Base-by-base conservation (phyloP, 2,113 vertebrate species). In the Aepyceros melampus region DNA sequence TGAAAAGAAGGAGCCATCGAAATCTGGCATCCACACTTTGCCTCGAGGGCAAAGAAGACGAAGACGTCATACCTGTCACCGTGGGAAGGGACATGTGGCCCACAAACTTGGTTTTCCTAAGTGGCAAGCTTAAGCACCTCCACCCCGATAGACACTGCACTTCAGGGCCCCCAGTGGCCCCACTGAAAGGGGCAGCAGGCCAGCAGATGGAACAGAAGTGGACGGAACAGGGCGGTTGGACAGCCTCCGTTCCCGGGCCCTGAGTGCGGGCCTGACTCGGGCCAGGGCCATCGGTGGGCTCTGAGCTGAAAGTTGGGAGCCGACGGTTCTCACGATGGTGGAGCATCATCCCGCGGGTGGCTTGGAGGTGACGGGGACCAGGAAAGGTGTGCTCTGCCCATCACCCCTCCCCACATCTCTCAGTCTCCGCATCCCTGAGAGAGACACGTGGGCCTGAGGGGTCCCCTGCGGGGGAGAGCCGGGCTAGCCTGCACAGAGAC, bases 241-340 rank as follows among this genome's bases (percentile, higher is more conserved):
- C 21, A 11, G 23, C 31, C 55, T 47, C 81, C 6, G 0, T 13
- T 45, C 55, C 23, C 0, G 1, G 7, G 2, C 67, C 23, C 40
- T 2, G 3, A 4, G 14, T 29, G 49, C 2, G 9, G 19, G 9
- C 0, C 36, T 6, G 19, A 19, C 7, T 62, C 21, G 0, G n/a
- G 51, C 27, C 21, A 21, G 40, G 17, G 27, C 71, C 10, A 3
- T 33, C 19, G 4, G 23, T 1, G 6, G 45, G 13, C 15, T 25
- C 82, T 7, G 16, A 55, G 40, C 27, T 49, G n/a, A n/a, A 71
- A 25, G 31, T 15, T 16, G 27, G 49, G 78, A 5, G 27, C 49
- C n/a, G 19, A 43, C 23, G 36, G 29, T 49, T 67, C 23, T 31
- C 58, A 14, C 0, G 2, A 10, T 7, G 25, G 25, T 58, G 13